A percentile compares a stretch with the other conserved stretches of the same genome.
Conservation (phyloP, 2,797 vertebrate genomes). For the Phalloptychus januarius region DNA sequence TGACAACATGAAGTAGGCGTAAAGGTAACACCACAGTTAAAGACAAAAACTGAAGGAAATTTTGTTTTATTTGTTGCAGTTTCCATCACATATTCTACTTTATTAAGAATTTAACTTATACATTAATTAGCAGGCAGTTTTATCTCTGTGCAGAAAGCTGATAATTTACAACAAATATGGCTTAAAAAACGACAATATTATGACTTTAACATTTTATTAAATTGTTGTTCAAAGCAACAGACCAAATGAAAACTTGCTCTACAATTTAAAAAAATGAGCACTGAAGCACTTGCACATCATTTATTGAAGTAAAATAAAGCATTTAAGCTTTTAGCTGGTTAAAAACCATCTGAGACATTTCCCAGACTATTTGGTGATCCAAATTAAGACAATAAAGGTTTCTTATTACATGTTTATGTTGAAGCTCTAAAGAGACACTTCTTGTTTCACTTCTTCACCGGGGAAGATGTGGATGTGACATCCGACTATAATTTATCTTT, state of each 20-base stretch:
- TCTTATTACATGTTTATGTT: constrained; percentile 9
- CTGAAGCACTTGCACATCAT: not conserved
- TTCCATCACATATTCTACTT: not conserved
- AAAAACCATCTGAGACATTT: constrained; percentile 12
- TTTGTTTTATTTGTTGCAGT: not conserved
- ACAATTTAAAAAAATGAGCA: not conserved
- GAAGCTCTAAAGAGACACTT: not conserved
- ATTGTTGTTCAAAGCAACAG: not conserved
- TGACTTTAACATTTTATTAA: not conserved
- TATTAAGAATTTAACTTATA: not conserved
- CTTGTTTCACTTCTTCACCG: not conserved
- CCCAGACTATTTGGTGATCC: constrained; percentile 8
- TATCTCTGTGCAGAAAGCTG: not conserved
- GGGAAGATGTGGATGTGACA: not conserved
- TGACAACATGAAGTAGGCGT: no score
- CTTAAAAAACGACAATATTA: not conserved
- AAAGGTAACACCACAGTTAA: not conserved
- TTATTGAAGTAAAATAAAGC: not conserved
- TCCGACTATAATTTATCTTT: not conserved
- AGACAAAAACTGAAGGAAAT: not conserved
- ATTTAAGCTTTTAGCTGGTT: not conserved
- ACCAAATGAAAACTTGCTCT: not conserved
- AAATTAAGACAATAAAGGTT: constrained; percentile 20
- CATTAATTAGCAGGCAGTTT: not conserved
- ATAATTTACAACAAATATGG: not conserved